phyloP scores from a whole-genome alignment of 2,113 vertebrate genomes.

The Lichenostomus cassidix region DNA sequence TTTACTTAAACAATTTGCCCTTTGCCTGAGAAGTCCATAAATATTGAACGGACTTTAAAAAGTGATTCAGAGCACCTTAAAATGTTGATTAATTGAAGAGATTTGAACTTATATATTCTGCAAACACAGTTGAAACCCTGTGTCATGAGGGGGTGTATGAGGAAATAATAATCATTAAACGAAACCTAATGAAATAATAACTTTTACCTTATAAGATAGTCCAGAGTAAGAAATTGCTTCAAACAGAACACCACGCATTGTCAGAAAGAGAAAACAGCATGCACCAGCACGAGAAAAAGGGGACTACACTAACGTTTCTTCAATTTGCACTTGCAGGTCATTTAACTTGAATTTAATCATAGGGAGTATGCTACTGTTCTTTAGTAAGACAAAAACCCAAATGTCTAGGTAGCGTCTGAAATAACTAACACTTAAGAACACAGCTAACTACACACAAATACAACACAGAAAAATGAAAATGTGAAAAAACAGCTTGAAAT shows the following conservation, averaged over 20 bases:
- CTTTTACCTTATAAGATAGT: not conserved
- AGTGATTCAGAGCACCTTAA: not conserved
- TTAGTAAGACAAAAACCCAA: not conserved
- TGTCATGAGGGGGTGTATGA: accelerated
- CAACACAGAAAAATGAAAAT: not conserved
- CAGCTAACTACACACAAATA: not conserved
- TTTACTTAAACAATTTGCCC: not conserved
- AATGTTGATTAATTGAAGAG: not conserved
- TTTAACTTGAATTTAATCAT: not conserved
- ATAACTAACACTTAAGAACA: not conserved
- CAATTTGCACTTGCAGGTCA: not conserved
- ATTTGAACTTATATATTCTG: not conserved
- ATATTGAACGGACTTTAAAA: not conserved
- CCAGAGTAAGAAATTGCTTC: not conserved
- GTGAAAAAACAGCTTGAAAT: not conserved
- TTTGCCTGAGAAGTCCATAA: not conserved
- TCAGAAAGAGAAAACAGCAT: not conserved
- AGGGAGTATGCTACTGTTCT: not conserved
- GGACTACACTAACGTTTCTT: not conserved
- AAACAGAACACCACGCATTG: not conserved
- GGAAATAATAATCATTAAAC: not conserved
- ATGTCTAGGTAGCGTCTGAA: not conserved
- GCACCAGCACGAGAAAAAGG: not conserved
- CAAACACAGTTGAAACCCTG: not conserved
- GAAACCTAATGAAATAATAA: not conserved